Base-by-base conservation (phyloP, 2,113 vertebrate species). In the Pandion haliaetus region DNA sequence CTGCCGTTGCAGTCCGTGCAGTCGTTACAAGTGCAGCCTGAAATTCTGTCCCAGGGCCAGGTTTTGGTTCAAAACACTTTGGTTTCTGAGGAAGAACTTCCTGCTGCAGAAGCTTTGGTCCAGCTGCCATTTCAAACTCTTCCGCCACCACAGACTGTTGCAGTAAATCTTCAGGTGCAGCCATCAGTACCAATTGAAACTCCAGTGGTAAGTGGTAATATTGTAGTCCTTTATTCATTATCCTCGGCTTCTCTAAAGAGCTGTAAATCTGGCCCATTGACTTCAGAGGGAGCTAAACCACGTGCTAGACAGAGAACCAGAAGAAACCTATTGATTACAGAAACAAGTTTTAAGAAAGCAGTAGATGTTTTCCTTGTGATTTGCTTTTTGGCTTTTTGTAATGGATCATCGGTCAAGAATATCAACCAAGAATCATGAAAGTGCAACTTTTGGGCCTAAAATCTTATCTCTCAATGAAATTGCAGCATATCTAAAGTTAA, bases 111-210 rank as follows among this genome's bases (percentile, higher is more conserved):
- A 97, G 98, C 99, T 54, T 97, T 99, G 96, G 98, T 99, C 96
- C 99, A 99, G 98, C 98, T 99, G 98, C 99, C 99, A 19, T 99
- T 99, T 98, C 99, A 99, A 97, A 98, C 98, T 94, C 98, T 99
- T 83, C 98, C 99, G 10, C 99, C 99, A 42, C 99, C 99, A 20
- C 99, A 99, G 97, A 99, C 99, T 5, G 99, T 99, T 73, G 99
- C 99, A 38, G 99, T 99, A n/a, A 99, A 99, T 91, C 98, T 99
- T 38, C 99, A 99, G 96, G 98, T 99, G 76, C 99, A 99, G 52
- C 98, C 98, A 1, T 95, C 98, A 2, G 97, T 98, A 92, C 98
- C 97, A 15, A 98, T 97, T 80, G 98, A 98, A 91, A 96, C 98
- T 66, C 98, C 98, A 67, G 97, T 98, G 97, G 99, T 99, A 98